Evolutionary conservation across 2,888 invertebrate genomes (phyloP).

Genomic region (Sarcophaga subvicina): DNA sequence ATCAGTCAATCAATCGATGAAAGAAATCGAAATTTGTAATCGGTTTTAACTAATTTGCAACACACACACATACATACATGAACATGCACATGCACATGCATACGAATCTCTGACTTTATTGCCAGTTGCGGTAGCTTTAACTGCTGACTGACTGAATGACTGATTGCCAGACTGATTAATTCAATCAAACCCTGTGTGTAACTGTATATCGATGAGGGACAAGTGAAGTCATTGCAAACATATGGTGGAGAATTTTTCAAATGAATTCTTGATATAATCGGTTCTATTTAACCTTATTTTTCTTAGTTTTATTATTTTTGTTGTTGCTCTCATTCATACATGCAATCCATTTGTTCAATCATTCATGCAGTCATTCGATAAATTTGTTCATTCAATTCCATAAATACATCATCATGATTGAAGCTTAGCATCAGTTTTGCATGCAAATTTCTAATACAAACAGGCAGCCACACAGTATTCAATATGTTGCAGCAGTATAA

Average conservation of each 20-base stretch:
- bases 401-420: not conserved
- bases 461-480: not conserved
- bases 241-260: not conserved
- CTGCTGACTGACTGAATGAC: not conserved
- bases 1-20: not conserved
- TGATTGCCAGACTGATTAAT: not conserved
- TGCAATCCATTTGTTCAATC: slow-evolving; percentile 21
- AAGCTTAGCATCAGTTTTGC: not conserved
- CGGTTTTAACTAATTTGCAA: not conserved
- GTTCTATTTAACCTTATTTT: slow-evolving; percentile 54
- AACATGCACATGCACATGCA: not conserved
- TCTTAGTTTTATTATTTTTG: not conserved
- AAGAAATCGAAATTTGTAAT: slow-evolving; percentile 40
- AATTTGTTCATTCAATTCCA: not conserved
- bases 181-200: not conserved
- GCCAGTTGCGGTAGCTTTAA: not conserved
- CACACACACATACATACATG: slow-evolving; percentile 29
- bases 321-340: slow-evolving; percentile 9
- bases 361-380: not conserved
- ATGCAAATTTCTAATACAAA: not conserved
- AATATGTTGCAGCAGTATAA: not conserved
- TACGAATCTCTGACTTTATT: too few relatives aligned
- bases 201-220: not conserved
- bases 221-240: slow-evolving; percentile 28
- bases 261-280: slow-evolving; percentile 19